These are phyloP conservation scores for Ischnus inquisitorius DNA, from an alignment of 2,888 invertebrate genomes.

Conservation along the genomic window DNA sequence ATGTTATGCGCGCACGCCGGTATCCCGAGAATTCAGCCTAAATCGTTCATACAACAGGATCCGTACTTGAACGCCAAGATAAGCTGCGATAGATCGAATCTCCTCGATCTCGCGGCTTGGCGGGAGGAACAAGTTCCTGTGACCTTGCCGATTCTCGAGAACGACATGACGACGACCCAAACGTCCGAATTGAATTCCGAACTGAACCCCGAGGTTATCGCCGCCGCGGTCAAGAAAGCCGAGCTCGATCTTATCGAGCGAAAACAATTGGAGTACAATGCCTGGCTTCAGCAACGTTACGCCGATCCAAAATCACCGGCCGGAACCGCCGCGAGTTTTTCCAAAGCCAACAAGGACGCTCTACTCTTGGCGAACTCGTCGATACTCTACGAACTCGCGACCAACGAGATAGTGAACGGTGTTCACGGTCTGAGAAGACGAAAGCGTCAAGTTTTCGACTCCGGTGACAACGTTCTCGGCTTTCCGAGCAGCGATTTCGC, in stretches of 20 bases:
- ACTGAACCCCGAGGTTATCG: conserved; percentile 90
- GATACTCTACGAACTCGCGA: conserved; percentile 94
- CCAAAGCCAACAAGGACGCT: conserved; percentile 95
- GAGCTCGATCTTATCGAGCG: conserved; percentile 91
- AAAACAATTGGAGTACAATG: conserved; percentile 92
- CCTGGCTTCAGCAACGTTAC: conserved; percentile 88
- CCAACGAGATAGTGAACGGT: conserved; percentile 93
- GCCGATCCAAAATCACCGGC: conserved; percentile 95
- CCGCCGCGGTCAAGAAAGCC: conserved; percentile 92
- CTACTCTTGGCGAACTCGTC: conserved; percentile 94
- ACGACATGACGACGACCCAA: conserved; percentile 72
- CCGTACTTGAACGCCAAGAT: conserved; percentile 92
- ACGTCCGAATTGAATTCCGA: conserved; percentile 86
- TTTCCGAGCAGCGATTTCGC: conserved; percentile 89
- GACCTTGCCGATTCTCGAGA: conserved; percentile 78
- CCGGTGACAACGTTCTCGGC: conserved; percentile 86
- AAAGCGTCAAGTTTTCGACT: conserved; percentile 92
- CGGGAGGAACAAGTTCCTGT: conserved; percentile 86
- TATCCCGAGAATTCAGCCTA: conserved; percentile 92
- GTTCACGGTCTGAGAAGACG: conserved; percentile 86
- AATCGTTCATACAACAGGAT: conserved; percentile 94
- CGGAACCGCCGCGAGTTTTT: conserved; percentile 95
- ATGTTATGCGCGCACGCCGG: conserved; percentile 92
- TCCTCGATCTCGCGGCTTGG: conserved; percentile 91
- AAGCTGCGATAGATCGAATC: conserved; percentile 90